Base-by-base conservation (phyloP, 2,113 vertebrate genomes). In the Periophthalmus modestus region DNA sequence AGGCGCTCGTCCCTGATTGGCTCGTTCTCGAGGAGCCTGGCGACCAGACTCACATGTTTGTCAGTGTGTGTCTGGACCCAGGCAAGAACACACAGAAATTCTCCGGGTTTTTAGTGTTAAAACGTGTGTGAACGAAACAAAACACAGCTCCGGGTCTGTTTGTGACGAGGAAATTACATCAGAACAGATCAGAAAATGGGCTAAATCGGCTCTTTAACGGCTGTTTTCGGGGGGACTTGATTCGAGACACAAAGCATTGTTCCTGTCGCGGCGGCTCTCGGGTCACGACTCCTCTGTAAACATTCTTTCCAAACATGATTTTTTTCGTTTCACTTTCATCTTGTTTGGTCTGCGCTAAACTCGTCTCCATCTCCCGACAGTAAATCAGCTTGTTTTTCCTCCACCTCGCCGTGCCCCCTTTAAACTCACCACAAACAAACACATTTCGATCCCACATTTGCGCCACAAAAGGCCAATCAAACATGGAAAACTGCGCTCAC, bases 401-500 rank as follows among this genome's bases (percentile, higher is more conserved):
- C 34, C n/a, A 65, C 34, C 62, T 65, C 62, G 10, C 62, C 2
- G 3, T 43, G 62, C 34, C 62, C 34, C 34, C 61, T 59, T 57
- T 59, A 59, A 24, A 59, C 57, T 5, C 33, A 19, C 62, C 6
- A 10, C 62, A 65, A 43, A 65, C 62, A 65, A 65, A 65, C 62
- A 65, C 34, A 43, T 65, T 39, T n/a, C 9, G 18, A 39, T 21
- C n/a, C 62, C 34, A 21, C 34, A 11, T 39, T 43, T 21, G 34
- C 12, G 62, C 62, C 62, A 21, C 62, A 65, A 43, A 33, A 39
- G 34, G 13, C 62, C 33, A 65, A 39, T 39, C 33, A 65, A 43
- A 65, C 16, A n/a, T 21, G 62, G 62, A 65, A 65, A 65, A 65
- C 18, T 39, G 62, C 34, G 10, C 62, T 1, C 33, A 39, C 18